Evolutionary conservation across 2,113 vertebrate genomes (phyloP), one percentile per base, ranked within the genome.

Genomic region (Hydrochoerus hydrochaeris): DNA sequence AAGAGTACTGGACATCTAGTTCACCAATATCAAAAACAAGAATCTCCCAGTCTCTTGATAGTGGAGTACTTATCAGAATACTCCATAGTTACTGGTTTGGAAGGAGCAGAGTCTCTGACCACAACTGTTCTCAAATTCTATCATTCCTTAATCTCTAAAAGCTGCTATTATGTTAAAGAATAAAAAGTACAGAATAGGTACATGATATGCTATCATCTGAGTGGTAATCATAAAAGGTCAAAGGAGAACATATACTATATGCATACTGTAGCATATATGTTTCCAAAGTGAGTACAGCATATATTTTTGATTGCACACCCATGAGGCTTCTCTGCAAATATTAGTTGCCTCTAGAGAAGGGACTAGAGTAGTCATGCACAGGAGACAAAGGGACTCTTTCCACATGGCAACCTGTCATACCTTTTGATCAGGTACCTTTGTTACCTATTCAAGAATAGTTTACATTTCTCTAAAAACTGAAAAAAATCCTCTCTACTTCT

Each of bases 401-500:
- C 38, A 38, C 5, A 9, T 22, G 3, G 4, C 14, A 28, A 14
- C 49, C 19, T 77, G 90, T 71, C 28, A 77, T 0, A 57, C 5
- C 12, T 94, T 92, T 44, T 44, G 88, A 78, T 73, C 22, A n/a
- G n/a, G 26, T n/a, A 54, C 88, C 24, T 46, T 2, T 1, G 22
- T 89, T 78, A 83, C 5, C 20, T 88, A 80, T 67, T 93, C 71
- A 58, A 90, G 65, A 83, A 69, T 16, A 90, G 89, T 69, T 82
- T 85, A 73, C 38, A 73, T 65, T 95, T 83, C 77, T 80, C 6
- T 81, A 73, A 78, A 84, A 91, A 88, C 14, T 44, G 20, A 88
- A 75, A 58, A 13, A 75, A 89, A 65, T 24, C 5, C 41, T 81
- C 81, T 22, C 30, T 80, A 60, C 88, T 80, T 86, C 54, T 32